A percentile compares a stretch with the other conserved stretches of the same genome.
These are phyloP conservation scores for Tauraco hartlaubi DNA, from an alignment of 2,797 vertebrate genomes.

Conservation along the genomic window DNA sequence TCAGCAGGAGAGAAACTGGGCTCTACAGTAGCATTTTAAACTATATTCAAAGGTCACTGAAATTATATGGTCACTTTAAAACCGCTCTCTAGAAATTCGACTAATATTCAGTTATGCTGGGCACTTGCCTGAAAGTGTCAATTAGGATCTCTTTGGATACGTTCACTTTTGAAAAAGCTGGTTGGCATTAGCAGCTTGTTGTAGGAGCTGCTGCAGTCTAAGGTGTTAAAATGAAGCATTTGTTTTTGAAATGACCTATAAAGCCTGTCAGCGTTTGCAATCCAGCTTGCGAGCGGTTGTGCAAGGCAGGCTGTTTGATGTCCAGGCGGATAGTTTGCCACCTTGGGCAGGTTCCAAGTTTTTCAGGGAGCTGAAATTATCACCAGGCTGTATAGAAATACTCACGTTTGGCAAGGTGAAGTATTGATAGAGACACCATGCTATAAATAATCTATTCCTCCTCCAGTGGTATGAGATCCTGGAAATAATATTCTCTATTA, in stretches of 20 bases:
- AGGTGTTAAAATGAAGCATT: slow-evolving; percentile 71
- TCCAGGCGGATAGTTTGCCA: slow-evolving; percentile 2
- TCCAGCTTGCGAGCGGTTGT: background rate
- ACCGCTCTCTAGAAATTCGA: slow-evolving; percentile 7
- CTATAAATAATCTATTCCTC: slow-evolving; percentile 55
- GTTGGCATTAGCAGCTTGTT: slow-evolving; percentile 36
- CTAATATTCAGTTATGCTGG: slow-evolving; percentile 51
- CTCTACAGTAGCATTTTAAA: slow-evolving; percentile 39
- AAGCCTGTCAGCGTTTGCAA: slow-evolving; percentile 68
- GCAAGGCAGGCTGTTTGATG: slow-evolving; percentile 52
- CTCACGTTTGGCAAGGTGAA: slow-evolving; percentile 13
- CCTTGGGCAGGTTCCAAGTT: slow-evolving; percentile 61
- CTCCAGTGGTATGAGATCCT: background rate
- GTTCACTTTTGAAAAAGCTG: slow-evolving; percentile 45
- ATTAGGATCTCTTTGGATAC: slow-evolving; percentile 64
- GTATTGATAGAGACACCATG: slow-evolving; percentile 45
- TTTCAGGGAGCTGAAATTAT: slow-evolving; percentile 59
- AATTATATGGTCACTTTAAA: slow-evolving; percentile 63
- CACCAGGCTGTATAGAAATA: background rate
- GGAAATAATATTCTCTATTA: slow-evolving; percentile 2
- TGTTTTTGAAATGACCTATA: slow-evolving; percentile 74
- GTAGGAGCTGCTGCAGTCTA: slow-evolving; percentile 35
- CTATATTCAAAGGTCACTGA: slow-evolving; percentile 56
- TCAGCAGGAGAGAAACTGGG: slow-evolving; percentile 7
- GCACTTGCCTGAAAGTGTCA: slow-evolving; percentile 64